Base-by-base conservation (phyloP, 2,797 vertebrate species). In the Sebastes diaconus region DNA sequence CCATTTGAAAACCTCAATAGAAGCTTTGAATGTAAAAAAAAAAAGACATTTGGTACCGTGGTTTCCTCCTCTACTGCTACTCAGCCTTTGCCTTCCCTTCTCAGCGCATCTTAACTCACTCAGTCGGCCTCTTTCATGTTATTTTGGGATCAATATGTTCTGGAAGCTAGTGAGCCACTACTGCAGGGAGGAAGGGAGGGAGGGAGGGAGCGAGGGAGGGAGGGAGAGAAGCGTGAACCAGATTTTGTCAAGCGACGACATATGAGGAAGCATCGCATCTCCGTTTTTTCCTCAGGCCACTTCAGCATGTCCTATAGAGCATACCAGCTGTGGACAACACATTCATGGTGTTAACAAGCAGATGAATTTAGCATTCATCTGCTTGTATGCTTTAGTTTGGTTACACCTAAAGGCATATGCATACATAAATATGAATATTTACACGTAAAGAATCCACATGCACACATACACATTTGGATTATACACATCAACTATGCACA, bases 101-200 rank as follows among this genome's bases (percentile, higher is more conserved):
- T 58, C 32, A 71, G 72, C 84, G 77, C 91, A 85, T 89, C 91
- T 88, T 80, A 83, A 91, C 88, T 85, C 84, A 80, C 87, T 83
- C 84, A 88, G 86, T 67, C 32, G 13, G 73, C 83, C 64, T 72
- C 94, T 95, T 95, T 95, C 86, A 95, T 93, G 94, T 93, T 95
- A 94, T 95, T 96, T 94, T 93, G 70, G 90, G 94, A 94, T 94
- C 91, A 90, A 94, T 95, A 94, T 84, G 89, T 93, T 91, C 90
- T 92, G 94, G 91, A 91, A 91, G 90, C 86, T 74, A 76, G 84
- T 69, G 79, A 92, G 89, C 79, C 83, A 80, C 80, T 88, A 67
- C 85, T 77, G 88, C 71, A 81, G 75, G 84, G 64, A 73, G 42
- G 68, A 30, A 63, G 68, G 30, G 16, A 29, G 16, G 50, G 32